Base-by-base conservation (phyloP, 2,113 vertebrate species). In the Recurvirostra avosetta region DNA sequence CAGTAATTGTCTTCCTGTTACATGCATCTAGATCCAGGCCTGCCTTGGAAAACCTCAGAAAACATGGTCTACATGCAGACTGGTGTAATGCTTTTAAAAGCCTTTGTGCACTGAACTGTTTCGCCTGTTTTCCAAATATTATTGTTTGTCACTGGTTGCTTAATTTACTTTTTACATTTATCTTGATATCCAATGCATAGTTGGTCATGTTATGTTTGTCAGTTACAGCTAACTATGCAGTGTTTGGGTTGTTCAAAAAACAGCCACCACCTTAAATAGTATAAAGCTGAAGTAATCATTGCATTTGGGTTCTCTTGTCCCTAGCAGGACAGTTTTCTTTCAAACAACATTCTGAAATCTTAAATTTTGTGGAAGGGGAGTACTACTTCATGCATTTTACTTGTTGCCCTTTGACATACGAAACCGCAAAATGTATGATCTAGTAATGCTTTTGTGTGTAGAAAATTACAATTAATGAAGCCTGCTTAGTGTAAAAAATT, bases 51-150 rank as follows among this genome's bases (percentile, higher is more conserved):
- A 63, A 2, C 17, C 21, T 74, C 30, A 63, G 73, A 70, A 62
- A 68, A 61, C 4, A 0, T 25, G 8, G 11, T 55, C 16, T 75
- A 8, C 11, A 1, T 8, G 6, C n/a, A 53, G 0, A 40, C 30
- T 38, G 17, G 6, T 6, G 22, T 70, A 18, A 8, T 52, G 5
- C 6, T 79, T 82, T 2, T 7, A 12, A 36, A 83, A 61, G 15
- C 8, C 7, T 53, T 26, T 8, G 18, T 30, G 16, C 7, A 14
- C 6, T 27, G 19, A 27, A 58, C 8, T 66, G 4, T 26, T 87
- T 23, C 16, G 23, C 13, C 49, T 72, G 8, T 45, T 82, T 85
- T 62, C 5, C 19, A 56, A 20, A 59, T 34, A 2, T 34, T 9
- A 7, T 50, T 21, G 26, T 43, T 77, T 59, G 27, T 55, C 11